These are phyloP conservation scores for Halcyon chelicuti DNA, from an alignment of 2,797 vertebrate species.

Conservation along the genomic window DNA sequence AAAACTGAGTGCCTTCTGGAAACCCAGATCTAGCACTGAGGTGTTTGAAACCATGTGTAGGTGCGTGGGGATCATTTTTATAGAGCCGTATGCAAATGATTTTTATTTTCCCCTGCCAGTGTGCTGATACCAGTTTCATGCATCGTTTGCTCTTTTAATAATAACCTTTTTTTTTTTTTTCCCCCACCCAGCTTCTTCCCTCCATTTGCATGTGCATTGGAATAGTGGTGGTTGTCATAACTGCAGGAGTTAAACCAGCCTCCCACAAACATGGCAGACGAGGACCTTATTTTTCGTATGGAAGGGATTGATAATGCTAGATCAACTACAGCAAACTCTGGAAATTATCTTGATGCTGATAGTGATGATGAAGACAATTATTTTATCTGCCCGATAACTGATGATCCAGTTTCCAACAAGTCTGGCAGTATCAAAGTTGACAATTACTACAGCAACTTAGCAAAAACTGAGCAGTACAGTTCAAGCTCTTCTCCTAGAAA, in stretches of 20 bases:
- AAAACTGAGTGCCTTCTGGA: background rate
- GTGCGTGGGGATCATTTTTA: background rate
- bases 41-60: background rate
- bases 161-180: background rate
- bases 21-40: background rate
- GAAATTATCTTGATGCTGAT: constrained; percentile 75
- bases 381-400: constrained; percentile 90
- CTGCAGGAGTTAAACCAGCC: background rate
- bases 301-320: constrained; percentile 87
- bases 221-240: constrained; percentile 50
- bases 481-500: constrained; percentile 85
- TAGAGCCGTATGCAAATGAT: background rate
- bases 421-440: constrained; percentile 75
- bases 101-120: background rate
- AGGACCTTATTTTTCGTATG: constrained; percentile 95
- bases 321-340: constrained; percentile 35
- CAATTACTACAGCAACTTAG: constrained; percentile 79
- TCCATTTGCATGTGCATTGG: background rate
- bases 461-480: constrained; percentile 73
- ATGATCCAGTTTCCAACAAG: constrained; percentile 81
- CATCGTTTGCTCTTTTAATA: background rate
- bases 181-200: constrained; percentile 28
- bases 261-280: constrained; percentile 86
- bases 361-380: constrained; percentile 88
- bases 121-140: background rate